Percentiles rank a stretch among this genome's conserved stretches.
Conservation (phyloP, 2,797 vertebrate species). For the Ctenopoma kingsleyae region DNA sequence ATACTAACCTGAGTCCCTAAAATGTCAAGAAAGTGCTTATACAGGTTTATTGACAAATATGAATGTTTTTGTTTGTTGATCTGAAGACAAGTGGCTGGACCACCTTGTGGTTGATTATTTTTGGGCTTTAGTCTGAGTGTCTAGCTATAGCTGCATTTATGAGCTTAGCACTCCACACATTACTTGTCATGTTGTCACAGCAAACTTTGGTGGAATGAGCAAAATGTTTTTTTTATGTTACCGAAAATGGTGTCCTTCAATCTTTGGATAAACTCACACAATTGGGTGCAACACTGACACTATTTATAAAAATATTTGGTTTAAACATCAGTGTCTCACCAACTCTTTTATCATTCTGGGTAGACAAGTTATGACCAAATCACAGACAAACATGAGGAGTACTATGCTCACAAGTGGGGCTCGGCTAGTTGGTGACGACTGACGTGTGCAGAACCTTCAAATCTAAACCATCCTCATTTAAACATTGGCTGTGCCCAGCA, state of each 20-base stretch:
- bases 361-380: background rate
- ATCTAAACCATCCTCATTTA: conserved; percentile 11
- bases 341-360: conserved; percentile 3
- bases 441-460: conserved; percentile 14
- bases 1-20: conserved; percentile 18
- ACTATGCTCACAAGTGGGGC: conserved; percentile 13
- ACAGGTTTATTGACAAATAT: conserved; percentile 3
- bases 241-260: background rate
- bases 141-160: conserved; percentile 12
- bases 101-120: conserved; percentile 13
- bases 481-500: conserved; percentile 15
- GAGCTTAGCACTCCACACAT: conserved; percentile 1
- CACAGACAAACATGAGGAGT: background rate
- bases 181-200: background rate
- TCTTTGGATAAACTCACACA: too few relatives aligned
- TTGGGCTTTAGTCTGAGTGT: conserved; percentile 9
- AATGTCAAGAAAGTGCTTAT: conserved; percentile 16
- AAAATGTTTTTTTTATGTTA: background rate
- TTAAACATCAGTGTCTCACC: background rate
- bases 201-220: background rate
- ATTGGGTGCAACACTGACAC: background rate
- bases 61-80: conserved; percentile 13
- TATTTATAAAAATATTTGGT: background rate
- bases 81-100: conserved; percentile 14
- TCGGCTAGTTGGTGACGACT: background rate